Evolutionary conservation across 2,113 vertebrate genomes (phyloP).

Genomic region (Centropristis striata): DNA sequence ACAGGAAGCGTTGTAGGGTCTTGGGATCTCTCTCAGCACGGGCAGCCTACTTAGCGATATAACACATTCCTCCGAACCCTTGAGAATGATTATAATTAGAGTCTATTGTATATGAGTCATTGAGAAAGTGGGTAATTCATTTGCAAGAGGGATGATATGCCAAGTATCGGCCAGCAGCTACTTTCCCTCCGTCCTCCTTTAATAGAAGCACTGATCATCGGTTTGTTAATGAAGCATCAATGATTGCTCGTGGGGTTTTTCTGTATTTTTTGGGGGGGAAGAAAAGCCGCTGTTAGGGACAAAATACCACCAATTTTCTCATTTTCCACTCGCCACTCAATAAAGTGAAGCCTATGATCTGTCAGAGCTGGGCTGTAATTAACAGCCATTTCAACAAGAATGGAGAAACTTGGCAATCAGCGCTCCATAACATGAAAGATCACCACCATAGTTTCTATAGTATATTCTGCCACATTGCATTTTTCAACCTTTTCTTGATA

Average conservation of each 20-base stretch:
- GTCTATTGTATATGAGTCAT: conserved; percentile 58
- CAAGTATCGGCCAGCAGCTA: conserved; percentile 23
- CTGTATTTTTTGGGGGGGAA: not conserved
- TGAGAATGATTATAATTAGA: conserved; percentile 64
- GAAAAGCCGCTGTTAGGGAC: conserved; percentile 15
- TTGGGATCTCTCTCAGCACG: conserved; percentile 43
- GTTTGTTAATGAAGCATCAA: conserved; percentile 54
- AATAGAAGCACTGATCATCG: conserved; percentile 43
- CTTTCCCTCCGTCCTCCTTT: conserved; percentile 13
- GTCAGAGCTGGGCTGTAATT: conserved; percentile 48
- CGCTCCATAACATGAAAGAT: conserved; percentile 3
- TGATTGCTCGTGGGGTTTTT: conserved; percentile 15
- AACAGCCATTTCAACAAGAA: conserved; percentile 34
- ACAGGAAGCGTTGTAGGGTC: conserved; percentile 21
- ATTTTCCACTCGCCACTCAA: conserved; percentile 57
- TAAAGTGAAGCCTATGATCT: conserved; percentile 36
- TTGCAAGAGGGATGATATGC: conserved; percentile 32
- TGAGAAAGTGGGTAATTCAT: conserved; percentile 57
- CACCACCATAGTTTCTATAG: not conserved
- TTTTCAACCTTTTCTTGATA: conserved; percentile 4
- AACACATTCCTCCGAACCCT: conserved; percentile 38
- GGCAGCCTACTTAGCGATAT: conserved; percentile 49
- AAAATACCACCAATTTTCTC: conserved; percentile 61
- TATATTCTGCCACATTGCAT: not conserved
- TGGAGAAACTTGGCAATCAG: conserved; percentile 63